Evolutionary conservation across 2,797 vertebrate species (phyloP), one percentile per base, ranked within the genome.

Genomic region (Coranthus polyacanthus): DNA sequence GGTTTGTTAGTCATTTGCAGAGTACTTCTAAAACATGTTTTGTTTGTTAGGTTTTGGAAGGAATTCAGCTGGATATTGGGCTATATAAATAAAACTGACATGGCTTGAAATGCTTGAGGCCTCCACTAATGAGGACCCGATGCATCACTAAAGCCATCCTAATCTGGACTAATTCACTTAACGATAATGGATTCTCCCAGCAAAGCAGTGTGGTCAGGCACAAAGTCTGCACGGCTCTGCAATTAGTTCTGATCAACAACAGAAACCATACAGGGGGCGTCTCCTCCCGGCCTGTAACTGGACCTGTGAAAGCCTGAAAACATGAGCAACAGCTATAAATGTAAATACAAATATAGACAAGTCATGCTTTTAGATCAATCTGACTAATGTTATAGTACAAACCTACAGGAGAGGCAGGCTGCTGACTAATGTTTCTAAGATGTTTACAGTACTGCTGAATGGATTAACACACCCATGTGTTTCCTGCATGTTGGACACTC

Each of bases 141-240:
- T 0, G 9, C 18, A 22, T 38, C 34, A 50, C 43, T 56, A 12
- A 60, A 42, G 55, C 43, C 62, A 29, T 55, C 42, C 38, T 4
- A 2, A 15, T 21, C 0, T 4, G 42, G 37, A 60, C 43, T 44
- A 44, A 52, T 13, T 52, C 26, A 55, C 20, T 37, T 21, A 13
- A 50, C 20, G 42, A 17, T 64, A 55, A 50, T 42, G 22, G 34
- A 45, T 46, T 47, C 8, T 41, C 37, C 49, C n/a, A n/a, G n/a
- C n/a, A n/a, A n/a, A n/a, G n/a, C n/a, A n/a, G 53, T 13, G 0
- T 9, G 24, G n/a, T 18, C 12, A 52, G 53, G 36, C 6, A 2
- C 62, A 52, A 41, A 11, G 29, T 52, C 57, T 59, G 45, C 56
- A 49, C 41, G 62, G 16, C 38, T 16, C 6, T 49, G 43, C 64